These are phyloP conservation scores for Linepithema humile DNA, from an alignment of 1,140 invertebrate genomes.

Conservation along the genomic window DNA sequence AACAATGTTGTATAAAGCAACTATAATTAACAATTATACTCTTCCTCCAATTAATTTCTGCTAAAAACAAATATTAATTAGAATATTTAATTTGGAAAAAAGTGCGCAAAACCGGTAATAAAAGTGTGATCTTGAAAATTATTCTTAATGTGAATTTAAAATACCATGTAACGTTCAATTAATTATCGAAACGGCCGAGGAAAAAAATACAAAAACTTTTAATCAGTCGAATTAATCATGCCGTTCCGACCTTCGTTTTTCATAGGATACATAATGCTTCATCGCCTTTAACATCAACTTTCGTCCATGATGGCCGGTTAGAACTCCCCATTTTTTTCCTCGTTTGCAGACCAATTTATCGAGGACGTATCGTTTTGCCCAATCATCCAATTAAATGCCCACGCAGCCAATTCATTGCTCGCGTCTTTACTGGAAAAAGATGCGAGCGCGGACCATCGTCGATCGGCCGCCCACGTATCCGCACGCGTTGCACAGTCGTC, in stretches of 20 bases:
- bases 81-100: not conserved
- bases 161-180: not conserved
- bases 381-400: conserved; percentile 74
- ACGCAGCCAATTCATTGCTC: conserved; percentile 59
- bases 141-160: not conserved
- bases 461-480: conserved; percentile 68
- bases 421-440: conserved; percentile 63
- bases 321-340: not conserved
- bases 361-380: conserved; percentile 65
- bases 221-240: not conserved
- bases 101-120: not conserved
- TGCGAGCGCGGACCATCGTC: conserved; percentile 44
- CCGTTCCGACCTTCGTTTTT: not conserved
- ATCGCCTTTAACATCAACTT: conserved; percentile 10
- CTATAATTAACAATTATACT: not conserved
- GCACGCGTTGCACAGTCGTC: not conserved
- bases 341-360: conserved; percentile 61
- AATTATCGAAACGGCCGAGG: not conserved
- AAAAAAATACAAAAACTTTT: not conserved
- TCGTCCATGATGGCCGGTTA: not conserved
- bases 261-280: not conserved
- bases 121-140: not conserved
- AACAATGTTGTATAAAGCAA: not conserved
- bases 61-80: not conserved
- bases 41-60: not conserved